Conservation (phyloP, 2,113 vertebrate genomes). For the Lepus americanus region DNA sequence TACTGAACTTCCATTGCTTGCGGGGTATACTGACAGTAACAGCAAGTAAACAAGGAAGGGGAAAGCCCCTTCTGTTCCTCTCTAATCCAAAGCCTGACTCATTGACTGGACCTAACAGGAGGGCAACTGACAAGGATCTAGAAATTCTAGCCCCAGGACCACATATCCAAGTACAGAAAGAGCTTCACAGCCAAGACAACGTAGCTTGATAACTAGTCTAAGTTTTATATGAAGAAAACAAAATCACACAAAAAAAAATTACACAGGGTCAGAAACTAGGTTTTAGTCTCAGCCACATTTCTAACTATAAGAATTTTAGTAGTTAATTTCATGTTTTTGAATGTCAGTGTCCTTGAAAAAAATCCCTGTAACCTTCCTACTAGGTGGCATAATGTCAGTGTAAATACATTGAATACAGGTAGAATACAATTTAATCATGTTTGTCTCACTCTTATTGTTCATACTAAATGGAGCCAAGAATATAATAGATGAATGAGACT, state of each 20-base stretch:
- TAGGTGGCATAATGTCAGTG: conserved; percentile 33
- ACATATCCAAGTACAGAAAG: background rate
- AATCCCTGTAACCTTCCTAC: conserved; percentile 8
- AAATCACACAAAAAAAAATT: conserved; percentile 27
- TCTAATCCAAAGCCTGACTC: background rate
- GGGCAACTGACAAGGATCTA: background rate
- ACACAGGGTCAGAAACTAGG: background rate
- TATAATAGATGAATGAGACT: conserved; percentile 57
- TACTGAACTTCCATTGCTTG: background rate
- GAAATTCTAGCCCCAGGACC: background rate
- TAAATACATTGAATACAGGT: conserved; percentile 51
- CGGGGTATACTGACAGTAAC: background rate
- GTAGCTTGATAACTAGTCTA: background rate
- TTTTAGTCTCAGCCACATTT: conserved; percentile 6
- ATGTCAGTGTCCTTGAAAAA: conserved; percentile 54
- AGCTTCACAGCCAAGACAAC: background rate
- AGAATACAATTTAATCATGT: conserved; percentile 52
- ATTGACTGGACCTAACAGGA: background rate
- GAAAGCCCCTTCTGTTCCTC: background rate
- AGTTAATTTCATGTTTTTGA: conserved; percentile 56
- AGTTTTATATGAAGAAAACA: conserved; percentile 38
- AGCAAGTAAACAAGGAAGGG: background rate
- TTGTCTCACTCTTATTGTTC: conserved; percentile 37
- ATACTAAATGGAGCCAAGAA: conserved; percentile 62
- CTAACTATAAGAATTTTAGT: conserved; percentile 13